Evolutionary conservation across 2,888 invertebrate genomes (phyloP), one percentile per base, ranked within the genome.

Genomic region (Hoplodrina blanda): DNA sequence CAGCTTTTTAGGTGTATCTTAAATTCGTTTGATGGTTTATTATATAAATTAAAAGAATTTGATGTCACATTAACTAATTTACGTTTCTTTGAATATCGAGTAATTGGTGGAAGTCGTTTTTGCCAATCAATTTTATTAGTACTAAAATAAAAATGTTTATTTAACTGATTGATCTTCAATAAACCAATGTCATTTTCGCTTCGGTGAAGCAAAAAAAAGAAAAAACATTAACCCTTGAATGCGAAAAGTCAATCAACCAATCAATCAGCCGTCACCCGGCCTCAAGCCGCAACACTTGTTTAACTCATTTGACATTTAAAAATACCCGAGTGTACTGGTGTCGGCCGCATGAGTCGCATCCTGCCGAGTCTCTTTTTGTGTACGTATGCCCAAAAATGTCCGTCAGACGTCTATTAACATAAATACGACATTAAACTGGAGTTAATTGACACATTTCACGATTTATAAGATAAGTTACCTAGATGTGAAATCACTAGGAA

Each of bases 371-470:
- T 92, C 91, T 92, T 91, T 93, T 91, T 91, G 91, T 92, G 88
- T 87, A 87, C 87, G 82, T 87, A 87, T 87, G 82, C 86, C 88
- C 91, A 83, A 81, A 89, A 88, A 89, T 87, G 92, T 92, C 91
- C 91, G 87, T 92, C 91, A 91, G 90, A 85, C 85, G 77, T 79
- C 78, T 86, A 95, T 96, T 95, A 91, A 93, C 95, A 96, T 96
- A 94, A 94, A 94, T 94, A 92, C 92, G 85, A 92, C 94, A 96
- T 96, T 95, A 94, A 89, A 90, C 87, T 87, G 91, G 93, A 93
- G 92, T 95, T 95, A 95, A 96, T 96, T 95, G 95, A 96, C 95
- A 94, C 93, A 92, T 95, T 91, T 91, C 90, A 93, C 91, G 95
- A 95, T 95, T 95, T 95, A 95, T 95, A 89, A 88, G 87, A 86